Conservation (phyloP, 35 echinoderm and acorn worm genomes). For the Stichopus chloronotus region DNA sequence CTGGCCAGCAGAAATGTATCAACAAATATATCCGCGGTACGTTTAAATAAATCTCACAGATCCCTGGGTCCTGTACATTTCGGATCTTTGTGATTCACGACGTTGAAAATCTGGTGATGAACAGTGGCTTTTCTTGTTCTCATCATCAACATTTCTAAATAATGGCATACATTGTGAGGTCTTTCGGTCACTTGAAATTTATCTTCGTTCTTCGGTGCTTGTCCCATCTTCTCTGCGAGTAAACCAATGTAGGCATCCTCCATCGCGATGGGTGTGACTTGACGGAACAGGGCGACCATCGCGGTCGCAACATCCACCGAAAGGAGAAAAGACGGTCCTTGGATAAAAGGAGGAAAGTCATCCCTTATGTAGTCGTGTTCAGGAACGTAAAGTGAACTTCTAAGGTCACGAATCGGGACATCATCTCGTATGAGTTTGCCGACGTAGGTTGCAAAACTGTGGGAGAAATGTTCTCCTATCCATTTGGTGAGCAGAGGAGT, state of each 20-base stretch:
- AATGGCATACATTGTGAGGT: conserved; percentile 86
- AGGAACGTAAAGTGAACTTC: conserved; percentile 68
- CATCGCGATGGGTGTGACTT: conserved; percentile 86
- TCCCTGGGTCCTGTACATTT: background rate
- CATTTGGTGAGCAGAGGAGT: conserved; percentile 66
- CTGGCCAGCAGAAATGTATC: too few species aligned
- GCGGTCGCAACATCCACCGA: conserved; percentile 71
- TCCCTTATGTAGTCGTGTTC: conserved; percentile 60
- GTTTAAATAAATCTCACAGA: background rate
- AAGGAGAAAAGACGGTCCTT: conserved; percentile 73
- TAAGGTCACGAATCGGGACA: conserved; percentile 71
- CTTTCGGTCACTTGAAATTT: conserved; percentile 68
- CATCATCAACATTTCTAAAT: conserved; percentile 85
- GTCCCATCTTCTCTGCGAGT: conserved; percentile 65
- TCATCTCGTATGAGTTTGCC: conserved; percentile 79
- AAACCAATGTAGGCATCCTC: conserved; percentile 91
- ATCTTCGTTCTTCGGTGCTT: conserved; percentile 66
- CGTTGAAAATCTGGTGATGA: conserved; percentile 57
- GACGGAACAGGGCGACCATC: conserved; percentile 60
- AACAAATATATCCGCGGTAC: too few species aligned
- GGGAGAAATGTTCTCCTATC: conserved; percentile 49
- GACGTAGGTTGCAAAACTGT: conserved; percentile 54
- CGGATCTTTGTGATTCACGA: conserved; percentile 20
- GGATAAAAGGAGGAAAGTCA: conserved; percentile 66
- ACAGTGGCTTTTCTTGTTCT: background rate